These are phyloP conservation scores for Rotaria magnacalcarata DNA, from an alignment of 2,888 invertebrate species.

Conservation along the genomic window DNA sequence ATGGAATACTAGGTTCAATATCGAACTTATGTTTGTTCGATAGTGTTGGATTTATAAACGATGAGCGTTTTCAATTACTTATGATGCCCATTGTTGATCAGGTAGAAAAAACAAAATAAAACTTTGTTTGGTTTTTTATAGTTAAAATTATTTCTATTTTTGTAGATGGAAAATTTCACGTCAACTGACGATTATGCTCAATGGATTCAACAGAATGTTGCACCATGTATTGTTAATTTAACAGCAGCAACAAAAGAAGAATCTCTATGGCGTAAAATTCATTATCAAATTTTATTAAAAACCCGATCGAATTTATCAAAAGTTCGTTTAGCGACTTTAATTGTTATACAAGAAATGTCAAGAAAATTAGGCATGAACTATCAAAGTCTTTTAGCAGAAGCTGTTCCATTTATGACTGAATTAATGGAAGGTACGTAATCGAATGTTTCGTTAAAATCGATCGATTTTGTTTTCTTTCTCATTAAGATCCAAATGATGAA, in stretches of 20 bases:
- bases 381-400: slow-evolving; percentile 80
- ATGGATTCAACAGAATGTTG: slow-evolving; percentile 66
- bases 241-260: slow-evolving; percentile 75
- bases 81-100: slow-evolving; percentile 84
- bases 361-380: slow-evolving; percentile 81
- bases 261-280: slow-evolving; percentile 79
- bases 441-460: not conserved
- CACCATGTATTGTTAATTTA: slow-evolving; percentile 76
- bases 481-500: slow-evolving; percentile 62
- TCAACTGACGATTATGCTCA: slow-evolving; percentile 62
- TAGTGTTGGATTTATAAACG: slow-evolving; percentile 75
- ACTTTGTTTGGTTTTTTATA: not conserved
- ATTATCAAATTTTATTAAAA: slow-evolving; percentile 82
- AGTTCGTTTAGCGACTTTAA: slow-evolving; percentile 69
- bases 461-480: slow-evolving; percentile 45
- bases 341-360: slow-evolving; percentile 73
- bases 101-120: slow-evolving; percentile 52
- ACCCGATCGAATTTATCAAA: slow-evolving; percentile 72
- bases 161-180: not conserved
- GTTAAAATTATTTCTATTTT: not conserved
- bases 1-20: slow-evolving; percentile 41
- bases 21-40: slow-evolving; percentile 69
- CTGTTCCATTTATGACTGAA: slow-evolving; percentile 86
- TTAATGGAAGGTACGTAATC: slow-evolving; percentile 69
- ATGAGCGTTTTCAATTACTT: slow-evolving; percentile 76